Percentiles rank a stretch among this genome's conserved stretches.
These are phyloP conservation scores for Nymphalis io DNA, from an alignment of 1,140 invertebrate genomes.

Conservation along the genomic window DNA sequence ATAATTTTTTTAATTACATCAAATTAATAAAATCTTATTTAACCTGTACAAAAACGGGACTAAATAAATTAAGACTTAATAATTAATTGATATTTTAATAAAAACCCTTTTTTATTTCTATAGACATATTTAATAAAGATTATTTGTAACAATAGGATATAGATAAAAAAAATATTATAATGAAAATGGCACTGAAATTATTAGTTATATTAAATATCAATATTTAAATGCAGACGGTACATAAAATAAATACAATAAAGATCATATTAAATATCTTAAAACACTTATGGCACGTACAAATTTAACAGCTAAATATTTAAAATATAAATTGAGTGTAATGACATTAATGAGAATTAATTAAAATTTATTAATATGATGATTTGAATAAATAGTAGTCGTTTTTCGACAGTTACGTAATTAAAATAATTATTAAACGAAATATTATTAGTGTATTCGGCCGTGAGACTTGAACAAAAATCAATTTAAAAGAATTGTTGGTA, in stretches of 20 bases:
- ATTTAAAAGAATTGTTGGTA: too few relatives aligned
- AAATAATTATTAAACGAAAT: too few relatives aligned
- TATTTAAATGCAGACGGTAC: slow-evolving; percentile 44
- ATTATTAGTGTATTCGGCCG: background rate
- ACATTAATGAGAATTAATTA: background rate
- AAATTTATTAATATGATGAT: too few relatives aligned
- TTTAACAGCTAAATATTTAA: slow-evolving; percentile 5
- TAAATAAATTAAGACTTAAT: too few relatives aligned
- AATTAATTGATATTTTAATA: too few relatives aligned
- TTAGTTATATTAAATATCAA: slow-evolving; percentile 23
- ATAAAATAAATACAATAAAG: slow-evolving; percentile 5
- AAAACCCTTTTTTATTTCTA: too few relatives aligned
- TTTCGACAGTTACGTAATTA: too few relatives aligned
- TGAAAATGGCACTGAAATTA: slow-evolving; percentile 33
- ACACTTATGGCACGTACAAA: background rate
- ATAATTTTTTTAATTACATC: too few relatives aligned
- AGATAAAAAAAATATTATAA: slow-evolving; percentile 30
- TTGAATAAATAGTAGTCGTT: background rate
- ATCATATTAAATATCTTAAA: slow-evolving; percentile 2
- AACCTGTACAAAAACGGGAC: too few relatives aligned
- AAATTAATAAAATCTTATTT: too few relatives aligned
- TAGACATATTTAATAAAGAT: background rate
- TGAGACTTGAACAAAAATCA: too few relatives aligned
- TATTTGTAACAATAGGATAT: slow-evolving; percentile 7
- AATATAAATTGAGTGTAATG: too few relatives aligned